Base-by-base conservation (phyloP, 2,797 vertebrate species). In the Nasua narica region DNA sequence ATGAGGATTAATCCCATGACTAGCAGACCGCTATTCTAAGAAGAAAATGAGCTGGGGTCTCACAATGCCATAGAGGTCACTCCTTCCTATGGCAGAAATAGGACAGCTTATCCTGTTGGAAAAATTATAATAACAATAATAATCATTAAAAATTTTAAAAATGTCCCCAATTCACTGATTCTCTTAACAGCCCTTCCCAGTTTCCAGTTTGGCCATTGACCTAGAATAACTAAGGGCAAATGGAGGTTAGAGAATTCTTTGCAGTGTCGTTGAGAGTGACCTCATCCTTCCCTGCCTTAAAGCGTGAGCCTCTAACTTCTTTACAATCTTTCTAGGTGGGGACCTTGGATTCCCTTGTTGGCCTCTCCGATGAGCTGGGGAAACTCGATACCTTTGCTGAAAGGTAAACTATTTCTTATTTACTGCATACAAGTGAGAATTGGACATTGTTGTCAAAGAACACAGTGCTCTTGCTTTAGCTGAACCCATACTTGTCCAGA, bases 331-430 rank as follows among this genome's bases (percentile, higher is more conserved):
- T 97, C 72, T 92, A 99, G 99, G 99, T 99, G 98, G 99, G 99
- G 96, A 99, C 99, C 81, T 98, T 99, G 98, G 99, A 99, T 98
- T 99, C 99, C 93, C 99, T 99, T 69, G 99, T 99, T 90, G 98
- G 99, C 89, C 99, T 99, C 96, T 99, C 99, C 58, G 99, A 99
- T 97, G 99, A 99, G 96, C 98, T 99, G 98, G 99, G 99, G 98
- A 99, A 99, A 98, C 99, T 99, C 3, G 99, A 99, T 98, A 98
- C 96, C 92, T 99, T 99, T 98, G 99, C 99, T 98, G 99, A 99
- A 99, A 99, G 99, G 99, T 99, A 99, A 99, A 98, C 97, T 97
- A 98, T 90, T 94, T 92, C 56, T 98, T 99, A 98, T 99, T 99
- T 99, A 99, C 98, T 98, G 67, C 92, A 98, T 79, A 99, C 98